A percentile compares a stretch with the other conserved stretches of the same genome.
Conservation (phyloP, 2,797 vertebrate species). For the Schizothorax lantsangensis region DNA sequence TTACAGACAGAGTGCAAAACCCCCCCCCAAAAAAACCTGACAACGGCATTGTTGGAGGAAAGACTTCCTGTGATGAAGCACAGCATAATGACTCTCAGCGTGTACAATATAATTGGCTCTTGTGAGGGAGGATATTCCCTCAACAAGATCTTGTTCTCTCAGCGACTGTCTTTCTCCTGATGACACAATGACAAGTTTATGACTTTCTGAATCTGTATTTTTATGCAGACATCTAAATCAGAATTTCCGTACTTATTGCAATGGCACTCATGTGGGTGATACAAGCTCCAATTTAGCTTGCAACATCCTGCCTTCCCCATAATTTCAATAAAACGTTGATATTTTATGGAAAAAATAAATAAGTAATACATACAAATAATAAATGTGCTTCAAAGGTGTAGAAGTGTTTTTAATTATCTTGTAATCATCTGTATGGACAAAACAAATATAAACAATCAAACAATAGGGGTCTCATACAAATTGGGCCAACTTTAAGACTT, state of each 20-base stretch:
- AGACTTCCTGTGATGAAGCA: constrained; percentile 40
- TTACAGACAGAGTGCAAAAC: constrained; percentile 41
- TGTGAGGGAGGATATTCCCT: constrained; percentile 23
- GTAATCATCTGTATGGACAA: not conserved
- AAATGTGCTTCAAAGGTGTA: not conserved
- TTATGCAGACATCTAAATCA: not conserved
- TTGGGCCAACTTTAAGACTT: not conserved
- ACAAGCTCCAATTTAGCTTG: not conserved
- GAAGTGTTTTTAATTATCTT: not conserved
- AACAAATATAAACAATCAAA: not conserved
- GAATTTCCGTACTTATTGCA: not conserved
- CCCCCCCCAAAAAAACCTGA: constrained; percentile 27
- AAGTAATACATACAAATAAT: not conserved
- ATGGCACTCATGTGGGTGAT: not conserved
- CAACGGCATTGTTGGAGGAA: constrained; percentile 27
- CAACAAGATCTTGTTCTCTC: not conserved
- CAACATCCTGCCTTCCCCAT: not conserved
- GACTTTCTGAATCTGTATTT: constrained; percentile 22
- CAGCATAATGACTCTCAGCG: constrained; percentile 16
- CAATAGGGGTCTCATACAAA: not conserved
- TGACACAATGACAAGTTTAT: constrained; percentile 23
- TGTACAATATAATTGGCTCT: constrained; percentile 46
- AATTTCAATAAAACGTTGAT: not conserved
- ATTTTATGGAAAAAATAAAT: not conserved
- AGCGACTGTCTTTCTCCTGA: not conserved